Evolutionary conservation across 2,113 vertebrate genomes (phyloP).

Genomic region (Zosterops japonicus): DNA sequence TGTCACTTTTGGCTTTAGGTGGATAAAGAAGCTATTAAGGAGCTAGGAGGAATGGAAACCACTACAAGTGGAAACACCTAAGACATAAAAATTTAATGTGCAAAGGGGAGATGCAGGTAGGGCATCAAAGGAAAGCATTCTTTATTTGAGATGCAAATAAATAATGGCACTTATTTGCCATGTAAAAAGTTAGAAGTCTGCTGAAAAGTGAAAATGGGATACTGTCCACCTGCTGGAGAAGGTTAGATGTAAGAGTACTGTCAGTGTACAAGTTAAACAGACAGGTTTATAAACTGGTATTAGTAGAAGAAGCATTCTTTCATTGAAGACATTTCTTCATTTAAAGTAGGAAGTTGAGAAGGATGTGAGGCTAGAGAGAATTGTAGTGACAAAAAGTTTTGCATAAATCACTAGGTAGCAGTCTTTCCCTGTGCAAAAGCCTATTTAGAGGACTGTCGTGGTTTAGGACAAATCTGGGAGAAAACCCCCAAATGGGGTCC

Average conservation of each 20-base stretch:
- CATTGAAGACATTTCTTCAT: not conserved
- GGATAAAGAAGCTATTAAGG: not conserved
- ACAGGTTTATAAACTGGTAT: not conserved
- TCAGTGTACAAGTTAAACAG: not conserved
- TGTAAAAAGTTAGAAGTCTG: not conserved
- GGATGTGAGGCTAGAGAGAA: not conserved
- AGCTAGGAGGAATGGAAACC: not conserved
- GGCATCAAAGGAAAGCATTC: not conserved
- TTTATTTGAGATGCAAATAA: not conserved
- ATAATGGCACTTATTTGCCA: not conserved
- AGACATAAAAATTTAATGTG: not conserved
- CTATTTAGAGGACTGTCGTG: not conserved
- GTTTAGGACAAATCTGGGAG: too few relatives aligned
- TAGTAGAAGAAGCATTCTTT: not conserved
- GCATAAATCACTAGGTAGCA: not conserved
- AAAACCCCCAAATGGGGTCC: too few relatives aligned
- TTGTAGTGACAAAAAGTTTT: not conserved
- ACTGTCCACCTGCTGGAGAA: not conserved
- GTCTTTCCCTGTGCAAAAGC: not conserved
- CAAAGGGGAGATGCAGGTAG: not conserved
- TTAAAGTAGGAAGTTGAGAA: not conserved
- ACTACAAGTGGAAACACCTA: not conserved
- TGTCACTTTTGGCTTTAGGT: not conserved
- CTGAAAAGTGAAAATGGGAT: not conserved
- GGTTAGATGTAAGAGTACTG: not conserved